A percentile compares a stretch with the other conserved stretches of the same genome.
These are phyloP conservation scores for Brachycybe producta DNA, from an alignment of 2,888 invertebrate species.

Conservation along the genomic window DNA sequence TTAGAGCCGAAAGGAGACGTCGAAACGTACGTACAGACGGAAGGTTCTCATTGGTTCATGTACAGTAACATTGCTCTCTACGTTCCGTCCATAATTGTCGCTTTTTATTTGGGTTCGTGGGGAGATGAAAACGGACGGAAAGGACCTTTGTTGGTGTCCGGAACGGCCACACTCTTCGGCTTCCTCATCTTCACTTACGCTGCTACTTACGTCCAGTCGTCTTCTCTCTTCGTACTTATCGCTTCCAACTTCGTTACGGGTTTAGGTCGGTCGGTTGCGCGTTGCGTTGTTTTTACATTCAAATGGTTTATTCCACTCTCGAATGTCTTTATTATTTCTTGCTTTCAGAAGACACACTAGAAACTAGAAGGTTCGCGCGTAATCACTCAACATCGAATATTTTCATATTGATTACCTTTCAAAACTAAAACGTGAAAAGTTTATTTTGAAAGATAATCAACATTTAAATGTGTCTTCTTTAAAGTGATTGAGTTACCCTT, in stretches of 20 bases:
- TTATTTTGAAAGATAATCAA: too few relatives aligned
- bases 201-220: slow-evolving; percentile 24
- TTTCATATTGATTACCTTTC: too few relatives aligned
- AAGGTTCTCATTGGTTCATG: slow-evolving; percentile 12
- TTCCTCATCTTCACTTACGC: slow-evolving; percentile 29
- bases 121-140: slow-evolving; percentile 37
- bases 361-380: too few relatives aligned
- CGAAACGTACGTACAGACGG: slow-evolving; percentile 9
- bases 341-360: too few relatives aligned
- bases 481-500: too few relatives aligned
- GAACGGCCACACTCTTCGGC: slow-evolving; percentile 32
- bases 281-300: too few relatives aligned
- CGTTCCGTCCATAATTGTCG: slow-evolving; percentile 10
- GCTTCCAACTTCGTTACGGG: slow-evolving; percentile 12
- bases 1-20: slow-evolving; percentile 1
- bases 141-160: slow-evolving; percentile 35
- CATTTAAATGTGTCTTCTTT: too few relatives aligned
- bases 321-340: too few relatives aligned
- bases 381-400: too few relatives aligned
- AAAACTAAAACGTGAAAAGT: too few relatives aligned
- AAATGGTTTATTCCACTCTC: too few relatives aligned
- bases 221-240: slow-evolving; percentile 3
- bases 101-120: slow-evolving; percentile 22
- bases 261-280: too few relatives aligned
- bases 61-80: slow-evolving; percentile 14